phyloP scores from a whole-genome alignment of 2,113 vertebrate genomes.

The Pluvialis apricaria region DNA sequence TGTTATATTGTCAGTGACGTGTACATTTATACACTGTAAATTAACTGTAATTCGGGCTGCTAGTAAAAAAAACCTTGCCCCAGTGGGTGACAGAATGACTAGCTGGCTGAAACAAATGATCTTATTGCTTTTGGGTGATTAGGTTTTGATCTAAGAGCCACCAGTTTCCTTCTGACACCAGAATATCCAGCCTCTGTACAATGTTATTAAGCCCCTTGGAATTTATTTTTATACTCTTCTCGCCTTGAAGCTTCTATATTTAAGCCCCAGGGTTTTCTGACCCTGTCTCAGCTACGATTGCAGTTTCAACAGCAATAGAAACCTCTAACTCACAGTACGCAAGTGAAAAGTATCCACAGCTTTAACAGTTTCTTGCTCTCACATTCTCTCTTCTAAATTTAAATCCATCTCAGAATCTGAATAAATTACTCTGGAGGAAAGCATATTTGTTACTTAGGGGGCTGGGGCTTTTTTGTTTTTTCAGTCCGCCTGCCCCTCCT shows the following conservation, averaged over 20 bases:
- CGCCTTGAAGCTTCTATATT: constrained; percentile 41
- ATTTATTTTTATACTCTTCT: constrained; percentile 62
- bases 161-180: constrained; percentile 32
- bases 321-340: not conserved
- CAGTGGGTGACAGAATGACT: not conserved
- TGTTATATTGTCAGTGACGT: not conserved
- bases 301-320: constrained; percentile 15
- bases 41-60: not conserved
- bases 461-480: not conserved
- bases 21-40: not conserved
- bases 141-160: constrained; percentile 54
- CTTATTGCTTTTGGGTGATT: constrained; percentile 6
- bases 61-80: not conserved
- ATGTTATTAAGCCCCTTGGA: constrained; percentile 52
- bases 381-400: constrained; percentile 19
- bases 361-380: constrained; percentile 32
- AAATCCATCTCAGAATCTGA: constrained; percentile 14
- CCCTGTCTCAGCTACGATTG: not conserved
- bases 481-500: not conserved
- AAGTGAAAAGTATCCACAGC: not conserved
- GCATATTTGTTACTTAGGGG: not conserved
- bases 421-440: not conserved
- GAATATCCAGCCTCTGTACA: constrained; percentile 41
- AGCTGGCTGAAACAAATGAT: constrained; percentile 25
- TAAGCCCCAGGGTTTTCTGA: constrained; percentile 57